Conservation (phyloP, 2,888 invertebrate species). For the Bugula neritina region DNA sequence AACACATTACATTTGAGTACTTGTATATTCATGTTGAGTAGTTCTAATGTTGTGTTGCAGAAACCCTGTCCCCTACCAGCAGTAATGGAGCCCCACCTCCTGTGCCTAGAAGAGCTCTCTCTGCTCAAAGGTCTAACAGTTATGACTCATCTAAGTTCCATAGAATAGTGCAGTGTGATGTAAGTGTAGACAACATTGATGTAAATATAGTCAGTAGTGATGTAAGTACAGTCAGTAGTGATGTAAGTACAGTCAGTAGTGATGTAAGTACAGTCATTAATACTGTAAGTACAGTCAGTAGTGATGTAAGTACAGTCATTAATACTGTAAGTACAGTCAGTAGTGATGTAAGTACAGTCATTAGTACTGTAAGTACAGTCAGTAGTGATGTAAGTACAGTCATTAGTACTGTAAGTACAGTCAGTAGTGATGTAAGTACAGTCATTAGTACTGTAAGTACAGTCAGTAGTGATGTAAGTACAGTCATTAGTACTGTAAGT, state of each 20-base stretch:
- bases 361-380: not conserved
- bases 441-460: too few relatives aligned
- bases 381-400: not conserved
- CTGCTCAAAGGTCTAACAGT: conserved; percentile 28
- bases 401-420: too few relatives aligned
- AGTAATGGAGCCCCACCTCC: not conserved
- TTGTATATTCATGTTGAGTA: too few relatives aligned
- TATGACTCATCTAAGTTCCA: conserved; percentile 13
- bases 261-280: not conserved
- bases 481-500: too few relatives aligned
- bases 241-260: not conserved
- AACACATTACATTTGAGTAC: too few relatives aligned
- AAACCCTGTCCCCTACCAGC: not conserved
- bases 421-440: too few relatives aligned
- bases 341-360: not conserved
- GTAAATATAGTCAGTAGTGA: not conserved
- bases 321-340: not conserved
- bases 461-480: too few relatives aligned
- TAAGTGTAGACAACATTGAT: not conserved
- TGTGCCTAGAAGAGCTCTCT: not conserved
- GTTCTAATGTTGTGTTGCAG: too few relatives aligned
- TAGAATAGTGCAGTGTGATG: not conserved
- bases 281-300: not conserved
- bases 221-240: not conserved
- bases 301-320: not conserved